phyloP scores from a whole-genome alignment of 2,113 vertebrate genomes.

The Apodemus speciosus region DNA sequence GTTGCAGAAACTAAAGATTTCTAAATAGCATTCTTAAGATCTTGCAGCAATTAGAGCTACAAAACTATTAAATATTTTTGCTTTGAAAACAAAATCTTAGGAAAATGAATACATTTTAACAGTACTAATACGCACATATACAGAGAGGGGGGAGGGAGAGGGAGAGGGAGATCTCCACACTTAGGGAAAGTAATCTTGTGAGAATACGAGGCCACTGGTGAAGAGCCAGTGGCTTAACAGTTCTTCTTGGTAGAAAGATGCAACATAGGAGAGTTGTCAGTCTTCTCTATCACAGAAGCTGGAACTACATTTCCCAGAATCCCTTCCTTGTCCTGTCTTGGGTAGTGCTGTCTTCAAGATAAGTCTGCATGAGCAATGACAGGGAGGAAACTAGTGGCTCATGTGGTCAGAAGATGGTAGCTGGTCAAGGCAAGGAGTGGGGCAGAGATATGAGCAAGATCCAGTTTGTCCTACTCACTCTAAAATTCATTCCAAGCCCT shows the following conservation, averaged over 20 bases:
- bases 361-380: background rate
- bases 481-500: background rate
- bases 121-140: no score
- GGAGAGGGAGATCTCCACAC: background rate
- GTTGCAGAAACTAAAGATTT: background rate
- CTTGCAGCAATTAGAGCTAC: background rate
- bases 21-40: slow-evolving; percentile 18
- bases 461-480: background rate
- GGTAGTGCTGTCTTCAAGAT: background rate
- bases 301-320: background rate
- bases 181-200: background rate
- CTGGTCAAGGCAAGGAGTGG: background rate
- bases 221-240: background rate
- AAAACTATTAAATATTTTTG: background rate
- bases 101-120: slow-evolving; percentile 21
- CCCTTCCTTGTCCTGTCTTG: background rate
- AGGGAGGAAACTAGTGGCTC: background rate
- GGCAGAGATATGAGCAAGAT: background rate
- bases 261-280: no score
- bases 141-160: no score
- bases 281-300: background rate
- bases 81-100: background rate
- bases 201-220: background rate
- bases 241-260: background rate
- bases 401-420: background rate